phyloP scores from a whole-genome alignment of 2,888 invertebrate species.

The Julus scanicus region DNA sequence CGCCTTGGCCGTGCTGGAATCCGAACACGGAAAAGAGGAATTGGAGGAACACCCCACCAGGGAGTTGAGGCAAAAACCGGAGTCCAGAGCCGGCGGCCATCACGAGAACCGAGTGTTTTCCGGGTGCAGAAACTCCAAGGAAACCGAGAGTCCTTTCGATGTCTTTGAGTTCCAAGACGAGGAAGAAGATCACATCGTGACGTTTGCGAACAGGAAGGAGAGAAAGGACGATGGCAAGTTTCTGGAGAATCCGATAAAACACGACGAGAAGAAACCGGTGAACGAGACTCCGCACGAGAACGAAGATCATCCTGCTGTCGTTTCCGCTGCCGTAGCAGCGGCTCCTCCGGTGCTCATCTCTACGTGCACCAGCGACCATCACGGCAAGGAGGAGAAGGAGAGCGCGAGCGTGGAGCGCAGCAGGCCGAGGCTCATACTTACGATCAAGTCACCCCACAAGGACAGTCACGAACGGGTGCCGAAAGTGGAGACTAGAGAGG shows the following conservation, averaged over 20 bases:
- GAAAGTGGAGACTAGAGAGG: conserved; percentile 61
- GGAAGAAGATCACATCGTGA: conserved; percentile 75
- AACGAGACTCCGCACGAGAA: background rate
- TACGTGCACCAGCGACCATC: background rate
- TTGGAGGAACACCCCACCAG: conserved; percentile 48
- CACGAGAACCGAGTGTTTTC: conserved; percentile 61
- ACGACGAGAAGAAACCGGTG: background rate
- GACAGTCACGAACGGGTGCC: conserved; percentile 58
- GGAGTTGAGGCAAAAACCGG: conserved; percentile 48
- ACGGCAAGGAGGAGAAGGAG: conserved; percentile 58
- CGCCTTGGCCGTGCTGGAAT: background rate
- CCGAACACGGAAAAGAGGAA: conserved; percentile 49
- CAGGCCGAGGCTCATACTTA: conserved; percentile 81
- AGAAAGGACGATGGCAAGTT: conserved; percentile 53
- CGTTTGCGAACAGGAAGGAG: conserved; percentile 56
- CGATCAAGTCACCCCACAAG: conserved; percentile 75
- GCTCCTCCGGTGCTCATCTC: background rate
- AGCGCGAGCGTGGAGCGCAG: conserved; percentile 67
- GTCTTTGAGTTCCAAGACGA: conserved; percentile 92
- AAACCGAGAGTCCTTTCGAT: conserved; percentile 75
- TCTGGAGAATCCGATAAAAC: background rate
- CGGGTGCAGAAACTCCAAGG: conserved; percentile 32
- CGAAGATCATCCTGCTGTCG: background rate
- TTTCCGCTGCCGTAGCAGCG: background rate
- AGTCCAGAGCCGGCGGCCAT: conserved; percentile 27